Percentiles rank a stretch among this genome's conserved stretches.
These are phyloP conservation scores for Nasonia giraulti DNA, from an alignment of 1,140 invertebrate species.

Conservation along the genomic window DNA sequence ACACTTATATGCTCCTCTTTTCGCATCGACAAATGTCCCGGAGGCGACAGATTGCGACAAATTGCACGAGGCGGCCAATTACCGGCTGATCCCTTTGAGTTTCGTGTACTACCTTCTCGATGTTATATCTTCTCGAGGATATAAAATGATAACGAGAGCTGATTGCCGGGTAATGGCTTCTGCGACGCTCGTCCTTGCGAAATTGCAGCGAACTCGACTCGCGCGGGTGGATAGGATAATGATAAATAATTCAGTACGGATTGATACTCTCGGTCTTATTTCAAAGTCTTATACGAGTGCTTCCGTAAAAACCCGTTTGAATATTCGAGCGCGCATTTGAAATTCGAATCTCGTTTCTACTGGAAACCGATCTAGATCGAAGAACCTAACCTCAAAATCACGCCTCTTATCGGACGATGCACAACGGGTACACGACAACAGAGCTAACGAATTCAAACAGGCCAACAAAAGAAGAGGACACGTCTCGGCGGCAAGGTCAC, in stretches of 20 bases:
- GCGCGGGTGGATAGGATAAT: background rate
- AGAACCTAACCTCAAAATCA: background rate
- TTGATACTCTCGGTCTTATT: background rate
- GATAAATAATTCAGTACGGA: background rate
- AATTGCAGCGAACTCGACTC: background rate
- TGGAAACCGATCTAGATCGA: background rate
- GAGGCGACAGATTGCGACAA: too few species aligned
- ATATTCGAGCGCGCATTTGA: background rate
- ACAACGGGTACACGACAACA: background rate
- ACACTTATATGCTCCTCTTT: too few species aligned
- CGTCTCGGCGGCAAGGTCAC: background rate
- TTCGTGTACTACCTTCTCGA: too few species aligned
- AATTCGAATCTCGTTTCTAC: background rate
- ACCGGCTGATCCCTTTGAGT: too few species aligned
- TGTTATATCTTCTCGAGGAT: too few species aligned
- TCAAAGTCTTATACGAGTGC: background rate
- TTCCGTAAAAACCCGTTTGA: background rate
- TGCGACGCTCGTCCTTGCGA: background rate
- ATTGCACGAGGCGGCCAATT: too few species aligned
- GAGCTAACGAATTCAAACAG: slow-evolving; percentile 22
- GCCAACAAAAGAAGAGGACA: background rate
- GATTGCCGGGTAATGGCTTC: background rate
- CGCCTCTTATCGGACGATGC: background rate
- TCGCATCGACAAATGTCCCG: too few species aligned
- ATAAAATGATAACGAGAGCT: slow-evolving; percentile 7